Evolutionary conservation across 1,140 invertebrate genomes (phyloP).

Genomic region (Aphis craccivora): DNA sequence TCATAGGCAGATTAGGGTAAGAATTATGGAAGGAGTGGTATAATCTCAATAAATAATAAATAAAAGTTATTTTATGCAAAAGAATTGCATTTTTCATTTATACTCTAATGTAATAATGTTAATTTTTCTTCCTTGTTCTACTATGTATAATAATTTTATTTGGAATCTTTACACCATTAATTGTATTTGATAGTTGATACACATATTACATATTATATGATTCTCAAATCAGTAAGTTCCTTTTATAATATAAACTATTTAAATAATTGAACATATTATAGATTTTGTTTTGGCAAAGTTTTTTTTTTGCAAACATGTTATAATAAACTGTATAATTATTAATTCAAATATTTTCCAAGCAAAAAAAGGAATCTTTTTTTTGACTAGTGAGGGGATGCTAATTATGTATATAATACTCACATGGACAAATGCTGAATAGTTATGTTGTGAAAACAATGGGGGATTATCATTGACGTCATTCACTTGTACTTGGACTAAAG

Average conservation of each 20-base stretch:
- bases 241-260: background rate
- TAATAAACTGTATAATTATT: no score
- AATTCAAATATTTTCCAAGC: no score
- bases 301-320: no score
- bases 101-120: background rate
- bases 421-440: conserved; percentile 82
- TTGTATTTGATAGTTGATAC: background rate
- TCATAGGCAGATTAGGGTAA: background rate
- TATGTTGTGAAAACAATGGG: conserved; percentile 77
- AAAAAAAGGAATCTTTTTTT: no score
- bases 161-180: no score
- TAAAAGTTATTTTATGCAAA: background rate
- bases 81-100: background rate
- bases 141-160: background rate
- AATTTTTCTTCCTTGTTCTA: background rate
- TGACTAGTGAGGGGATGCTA: background rate
- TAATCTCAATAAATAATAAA: background rate
- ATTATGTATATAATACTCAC: conserved; percentile 62
- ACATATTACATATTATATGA: background rate
- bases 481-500: conserved; percentile 82
- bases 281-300: no score
- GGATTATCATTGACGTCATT: conserved; percentile 90
- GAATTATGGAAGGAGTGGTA: background rate
- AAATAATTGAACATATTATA: background rate
- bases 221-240: background rate